Evolutionary conservation across 2,113 vertebrate species (phyloP).

Genomic region (Oxygymnocypris stewartii): DNA sequence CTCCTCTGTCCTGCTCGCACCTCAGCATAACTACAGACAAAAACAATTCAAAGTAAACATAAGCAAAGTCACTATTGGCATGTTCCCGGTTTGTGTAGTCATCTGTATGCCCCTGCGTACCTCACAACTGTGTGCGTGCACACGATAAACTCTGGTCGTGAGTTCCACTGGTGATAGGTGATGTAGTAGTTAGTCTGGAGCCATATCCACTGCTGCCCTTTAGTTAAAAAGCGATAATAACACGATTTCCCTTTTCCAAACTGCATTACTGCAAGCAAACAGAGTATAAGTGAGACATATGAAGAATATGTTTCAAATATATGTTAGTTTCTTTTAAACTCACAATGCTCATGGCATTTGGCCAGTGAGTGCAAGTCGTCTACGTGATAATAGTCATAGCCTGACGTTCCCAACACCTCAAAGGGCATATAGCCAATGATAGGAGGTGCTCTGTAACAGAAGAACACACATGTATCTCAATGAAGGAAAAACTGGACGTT

Average conservation of each 20-base stretch:
- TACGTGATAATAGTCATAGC: constrained; percentile 99
- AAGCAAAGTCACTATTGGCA: background rate
- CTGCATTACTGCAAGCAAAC: constrained; percentile 87
- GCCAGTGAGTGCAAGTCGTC: constrained; percentile 96
- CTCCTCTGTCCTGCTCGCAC: constrained; percentile 91
- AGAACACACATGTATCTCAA: background rate
- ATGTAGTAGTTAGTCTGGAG: constrained; percentile 98
- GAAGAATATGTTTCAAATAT: background rate
- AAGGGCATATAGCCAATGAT: constrained; percentile 99
- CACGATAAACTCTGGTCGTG: constrained; percentile 96
- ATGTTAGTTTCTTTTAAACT: constrained; percentile 68
- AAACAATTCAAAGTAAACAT: background rate
- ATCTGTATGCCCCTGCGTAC: constrained; percentile 64
- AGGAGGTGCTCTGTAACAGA: constrained; percentile 86
- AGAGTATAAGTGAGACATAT: background rate
- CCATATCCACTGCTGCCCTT: constrained; percentile 99
- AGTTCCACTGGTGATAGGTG: constrained; percentile 99
- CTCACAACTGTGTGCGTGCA: constrained; percentile 98
- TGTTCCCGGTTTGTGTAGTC: background rate
- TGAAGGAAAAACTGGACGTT: background rate
- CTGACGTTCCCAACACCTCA: constrained; percentile 97
- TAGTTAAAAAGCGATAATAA: constrained; percentile 97
- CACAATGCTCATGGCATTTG: constrained; percentile 97
- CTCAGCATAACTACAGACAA: constrained; percentile 87
- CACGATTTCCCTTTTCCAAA: constrained; percentile 98